Evolutionary conservation across 2,113 vertebrate genomes (phyloP).

Genomic region (Pagrus major): DNA sequence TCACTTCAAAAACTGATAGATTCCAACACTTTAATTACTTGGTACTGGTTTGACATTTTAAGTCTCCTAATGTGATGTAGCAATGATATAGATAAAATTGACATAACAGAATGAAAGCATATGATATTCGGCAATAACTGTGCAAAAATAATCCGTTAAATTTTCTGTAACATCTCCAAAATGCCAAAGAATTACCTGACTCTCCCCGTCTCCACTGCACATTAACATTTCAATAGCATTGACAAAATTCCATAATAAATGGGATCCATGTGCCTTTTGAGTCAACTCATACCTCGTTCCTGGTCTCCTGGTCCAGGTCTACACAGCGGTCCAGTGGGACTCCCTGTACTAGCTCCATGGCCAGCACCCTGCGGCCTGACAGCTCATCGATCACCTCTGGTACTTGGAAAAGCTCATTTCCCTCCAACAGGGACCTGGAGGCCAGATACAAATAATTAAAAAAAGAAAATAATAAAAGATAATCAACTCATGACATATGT

Average conservation of each 20-base stretch:
- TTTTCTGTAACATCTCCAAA: neutral
- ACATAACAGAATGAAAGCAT: too few species aligned
- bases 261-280: neutral
- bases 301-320: conserved; percentile 87
- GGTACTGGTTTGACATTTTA: neutral
- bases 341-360: conserved; percentile 89
- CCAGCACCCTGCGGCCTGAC: conserved; percentile 82
- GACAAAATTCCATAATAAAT: neutral
- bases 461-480: neutral
- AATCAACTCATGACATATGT: neutral
- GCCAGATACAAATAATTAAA: neutral
- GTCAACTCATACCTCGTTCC: conserved; percentile 84
- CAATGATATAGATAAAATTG: too few species aligned
- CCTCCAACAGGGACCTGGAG: conserved; percentile 84
- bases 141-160: neutral
- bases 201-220: neutral
- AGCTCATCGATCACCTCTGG: conserved; percentile 89
- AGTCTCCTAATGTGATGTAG: neutral
- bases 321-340: conserved; percentile 89
- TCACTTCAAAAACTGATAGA: neutral
- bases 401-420: conserved; percentile 86
- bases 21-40: neutral
- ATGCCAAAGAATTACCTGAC: neutral
- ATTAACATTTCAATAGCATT: neutral
- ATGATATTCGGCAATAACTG: neutral